A percentile compares a stretch with the other conserved stretches of the same genome.
phyloP scores from a whole-genome alignment of 2,888 invertebrate species.

The Synergus umbraculus region DNA sequence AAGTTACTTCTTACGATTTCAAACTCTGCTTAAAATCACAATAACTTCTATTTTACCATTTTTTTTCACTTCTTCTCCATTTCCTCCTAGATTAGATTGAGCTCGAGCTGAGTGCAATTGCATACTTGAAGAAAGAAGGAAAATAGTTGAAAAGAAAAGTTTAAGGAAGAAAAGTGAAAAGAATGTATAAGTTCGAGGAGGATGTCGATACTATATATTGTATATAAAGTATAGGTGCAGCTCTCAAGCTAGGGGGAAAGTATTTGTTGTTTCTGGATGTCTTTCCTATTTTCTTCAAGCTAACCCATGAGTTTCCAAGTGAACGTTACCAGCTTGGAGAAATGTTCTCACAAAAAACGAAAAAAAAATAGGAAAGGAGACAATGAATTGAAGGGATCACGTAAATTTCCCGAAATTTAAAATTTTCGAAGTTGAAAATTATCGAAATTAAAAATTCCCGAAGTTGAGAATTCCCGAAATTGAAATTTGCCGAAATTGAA shows the following conservation, averaged over 20 bases:
- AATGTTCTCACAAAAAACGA: not conserved
- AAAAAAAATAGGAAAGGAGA: not conserved
- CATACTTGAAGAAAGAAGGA: not conserved
- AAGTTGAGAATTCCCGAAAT: too few species aligned
- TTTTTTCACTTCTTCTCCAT: too few species aligned
- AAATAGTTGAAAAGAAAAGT: not conserved
- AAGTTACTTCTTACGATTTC: too few species aligned
- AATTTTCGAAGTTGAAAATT: too few species aligned
- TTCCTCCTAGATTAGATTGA: not conserved
- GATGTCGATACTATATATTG: not conserved
- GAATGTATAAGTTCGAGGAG: not conserved
- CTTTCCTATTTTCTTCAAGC: conserved; percentile 20
- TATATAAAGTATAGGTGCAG: not conserved
- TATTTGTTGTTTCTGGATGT: conserved; percentile 25
- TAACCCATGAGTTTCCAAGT: conserved; percentile 9
- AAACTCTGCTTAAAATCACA: too few species aligned
- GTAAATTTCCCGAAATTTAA: too few species aligned
- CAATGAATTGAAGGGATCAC: not conserved
- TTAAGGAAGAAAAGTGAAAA: not conserved
- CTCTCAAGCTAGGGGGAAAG: not conserved
- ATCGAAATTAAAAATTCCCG: too few species aligned
- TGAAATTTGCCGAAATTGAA: too few species aligned
- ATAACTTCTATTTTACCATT: too few species aligned
- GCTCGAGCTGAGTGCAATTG: not conserved
- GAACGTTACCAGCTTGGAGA: not conserved